Percentiles rank a stretch among this genome's conserved stretches.
phyloP scores from a whole-genome alignment of 2,888 invertebrate species.

The Cheilosia vernalis region DNA sequence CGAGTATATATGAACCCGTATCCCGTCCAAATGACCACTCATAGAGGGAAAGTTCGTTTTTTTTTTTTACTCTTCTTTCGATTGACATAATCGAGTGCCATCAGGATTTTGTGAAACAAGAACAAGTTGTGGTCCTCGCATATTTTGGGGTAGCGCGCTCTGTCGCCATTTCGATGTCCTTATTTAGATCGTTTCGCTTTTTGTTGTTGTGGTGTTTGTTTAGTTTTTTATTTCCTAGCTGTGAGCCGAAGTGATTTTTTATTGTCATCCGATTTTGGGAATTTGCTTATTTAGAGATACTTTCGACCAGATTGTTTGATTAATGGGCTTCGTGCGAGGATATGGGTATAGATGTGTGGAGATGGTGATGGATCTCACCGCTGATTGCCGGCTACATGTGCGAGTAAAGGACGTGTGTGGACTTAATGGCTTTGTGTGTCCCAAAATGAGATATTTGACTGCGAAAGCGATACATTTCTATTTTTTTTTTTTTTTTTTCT shows the following conservation, averaged over 20 bases:
- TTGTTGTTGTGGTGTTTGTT: constrained; percentile 52
- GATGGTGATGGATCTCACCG: constrained; percentile 52
- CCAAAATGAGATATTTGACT: constrained; percentile 72
- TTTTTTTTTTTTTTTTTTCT: background rate
- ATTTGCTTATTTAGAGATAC: constrained; percentile 75
- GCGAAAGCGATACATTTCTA: constrained; percentile 33
- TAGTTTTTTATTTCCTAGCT: constrained; percentile 63
- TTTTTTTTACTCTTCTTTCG: constrained; percentile 72
- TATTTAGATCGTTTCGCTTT: constrained; percentile 26
- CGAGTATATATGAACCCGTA: background rate
- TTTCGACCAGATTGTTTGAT: constrained; percentile 74
- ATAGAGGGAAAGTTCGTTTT: constrained; percentile 54
- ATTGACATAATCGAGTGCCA: constrained; percentile 74
- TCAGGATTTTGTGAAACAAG: constrained; percentile 69
- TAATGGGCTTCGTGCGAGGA: constrained; percentile 69
- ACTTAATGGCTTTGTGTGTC: constrained; percentile 69
- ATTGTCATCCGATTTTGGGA: constrained; percentile 74
- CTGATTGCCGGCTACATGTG: constrained; percentile 58
- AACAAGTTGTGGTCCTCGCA: constrained; percentile 41
- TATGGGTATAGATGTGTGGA: constrained; percentile 12
- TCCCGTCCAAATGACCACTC: constrained; percentile 68
- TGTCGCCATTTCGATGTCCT: constrained; percentile 66
- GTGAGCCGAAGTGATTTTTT: constrained; percentile 72
- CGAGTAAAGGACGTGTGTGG: constrained; percentile 54
- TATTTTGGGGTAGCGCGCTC: constrained; percentile 34